A percentile compares a stretch with the other conserved stretches of the same genome.
Evolutionary conservation across 2,888 invertebrate species (phyloP).

Genomic region (Chalcosyrphus nemorum): DNA sequence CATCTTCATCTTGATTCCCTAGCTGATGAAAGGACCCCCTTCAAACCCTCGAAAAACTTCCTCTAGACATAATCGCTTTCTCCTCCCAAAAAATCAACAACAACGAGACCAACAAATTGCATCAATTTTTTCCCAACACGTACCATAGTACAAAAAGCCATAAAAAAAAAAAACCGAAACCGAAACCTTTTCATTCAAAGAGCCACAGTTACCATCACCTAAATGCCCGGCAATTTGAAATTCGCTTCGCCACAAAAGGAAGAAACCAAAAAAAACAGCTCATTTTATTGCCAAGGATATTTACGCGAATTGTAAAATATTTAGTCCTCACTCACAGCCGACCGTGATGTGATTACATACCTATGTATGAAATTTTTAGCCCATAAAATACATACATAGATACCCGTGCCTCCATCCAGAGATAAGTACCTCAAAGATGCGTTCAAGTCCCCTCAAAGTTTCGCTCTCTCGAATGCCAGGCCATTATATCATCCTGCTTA

Average conservation of each 20-base stretch:
- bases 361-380: conserved; percentile 39
- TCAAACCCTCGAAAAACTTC: conserved; percentile 8
- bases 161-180: conserved; percentile 29
- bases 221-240: conserved; percentile 44
- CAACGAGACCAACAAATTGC: conserved; percentile 23
- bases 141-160: conserved; percentile 32
- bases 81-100: background rate
- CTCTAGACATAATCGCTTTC: background rate
- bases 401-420: conserved; percentile 1
- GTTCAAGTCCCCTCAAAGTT: background rate
- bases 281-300: conserved; percentile 54
- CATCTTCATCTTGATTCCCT: too few relatives aligned
- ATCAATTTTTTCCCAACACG: conserved; percentile 22
- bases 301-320: conserved; percentile 59
- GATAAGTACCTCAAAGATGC: conserved; percentile 41
- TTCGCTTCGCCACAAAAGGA: background rate
- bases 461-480: too few relatives aligned
- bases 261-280: conserved; percentile 1
- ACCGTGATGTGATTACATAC: conserved; percentile 50
- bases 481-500: conserved; percentile 1
- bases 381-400: conserved; percentile 40
- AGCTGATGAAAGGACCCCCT: background rate
- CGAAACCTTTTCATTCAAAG: conserved; percentile 39
- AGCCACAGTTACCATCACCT: conserved; percentile 29
- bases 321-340: conserved; percentile 23